Percentiles rank a stretch among this genome's conserved stretches.
These are phyloP conservation scores for Cherax destructor DNA, from an alignment of 1,140 invertebrate genomes.

Conservation along the genomic window DNA sequence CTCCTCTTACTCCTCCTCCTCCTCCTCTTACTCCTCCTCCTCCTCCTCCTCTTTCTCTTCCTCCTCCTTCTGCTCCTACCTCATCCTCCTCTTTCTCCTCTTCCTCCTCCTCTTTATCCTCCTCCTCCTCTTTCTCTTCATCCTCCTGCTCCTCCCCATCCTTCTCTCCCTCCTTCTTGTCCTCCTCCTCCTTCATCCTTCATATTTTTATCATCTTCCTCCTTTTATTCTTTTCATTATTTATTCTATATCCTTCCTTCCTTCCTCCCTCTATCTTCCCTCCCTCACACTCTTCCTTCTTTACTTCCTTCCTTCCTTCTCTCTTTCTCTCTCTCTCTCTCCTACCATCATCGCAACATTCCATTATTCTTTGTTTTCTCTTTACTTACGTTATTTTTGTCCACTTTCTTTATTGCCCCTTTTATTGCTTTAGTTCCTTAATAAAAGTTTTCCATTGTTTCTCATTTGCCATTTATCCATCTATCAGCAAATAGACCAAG, in stretches of 20 bases:
- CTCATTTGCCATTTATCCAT: too few species aligned
- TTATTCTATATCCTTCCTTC: background rate
- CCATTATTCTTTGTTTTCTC: too few species aligned
- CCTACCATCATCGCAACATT: too few species aligned
- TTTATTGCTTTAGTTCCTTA: too few species aligned
- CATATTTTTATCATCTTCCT: too few species aligned
- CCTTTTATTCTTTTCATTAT: background rate
- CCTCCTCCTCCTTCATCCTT: too few species aligned
- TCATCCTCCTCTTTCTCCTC: background rate
- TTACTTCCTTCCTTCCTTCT: background rate
- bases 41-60: background rate
- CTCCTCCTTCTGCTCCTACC: too few species aligned
- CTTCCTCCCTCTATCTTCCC: background rate
- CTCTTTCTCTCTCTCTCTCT: constrained; percentile 22
- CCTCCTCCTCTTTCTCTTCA: background rate
- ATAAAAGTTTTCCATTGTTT: too few species aligned
- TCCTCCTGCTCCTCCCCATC: background rate
- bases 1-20: background rate
- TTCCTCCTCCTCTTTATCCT: background rate
- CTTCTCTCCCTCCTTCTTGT: background rate
- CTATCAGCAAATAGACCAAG: too few species aligned
- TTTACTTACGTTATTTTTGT: too few species aligned
- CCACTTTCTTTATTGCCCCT: too few species aligned
- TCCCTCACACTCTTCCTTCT: too few species aligned
- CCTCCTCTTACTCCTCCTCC: background rate